These are phyloP conservation scores for Okapia johnstoni DNA, from an alignment of 2,113 vertebrate genomes.

Conservation along the genomic window DNA sequence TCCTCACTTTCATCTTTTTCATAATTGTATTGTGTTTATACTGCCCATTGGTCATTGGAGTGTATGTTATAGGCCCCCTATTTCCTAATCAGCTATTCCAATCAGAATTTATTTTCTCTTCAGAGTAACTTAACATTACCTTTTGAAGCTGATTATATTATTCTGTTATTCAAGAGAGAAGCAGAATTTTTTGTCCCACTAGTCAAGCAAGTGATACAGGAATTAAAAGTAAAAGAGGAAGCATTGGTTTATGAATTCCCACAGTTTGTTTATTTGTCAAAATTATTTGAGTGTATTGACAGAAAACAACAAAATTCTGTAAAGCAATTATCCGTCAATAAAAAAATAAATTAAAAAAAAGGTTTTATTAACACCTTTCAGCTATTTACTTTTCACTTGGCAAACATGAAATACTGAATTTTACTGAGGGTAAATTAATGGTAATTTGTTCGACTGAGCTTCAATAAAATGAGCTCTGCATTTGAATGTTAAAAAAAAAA, in stretches of 20 bases:
- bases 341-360: not conserved
- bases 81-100: not conserved
- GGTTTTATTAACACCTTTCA: not conserved
- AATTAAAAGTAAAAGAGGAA: not conserved
- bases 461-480: slow-evolving; percentile 47
- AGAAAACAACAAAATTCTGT: not conserved
- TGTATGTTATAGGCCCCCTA: not conserved
- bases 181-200: not conserved
- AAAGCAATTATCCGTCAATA: not conserved
- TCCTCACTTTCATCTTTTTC: slow-evolving; percentile 3
- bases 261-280: not conserved
- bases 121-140: not conserved
- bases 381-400: slow-evolving; percentile 3
- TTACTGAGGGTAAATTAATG: slow-evolving; percentile 18
- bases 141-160: slow-evolving; percentile 15
- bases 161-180: not conserved
- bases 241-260: not conserved
- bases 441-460: slow-evolving; percentile 4
- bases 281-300: not conserved
- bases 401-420: slow-evolving; percentile 35
- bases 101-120: not conserved
- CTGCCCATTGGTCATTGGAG: not conserved
- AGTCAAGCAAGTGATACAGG: not conserved
- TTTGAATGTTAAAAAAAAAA: slow-evolving; percentile 5
- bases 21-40: not conserved